phyloP scores from a whole-genome alignment of 2,888 invertebrate genomes.

The Autographa gamma region DNA sequence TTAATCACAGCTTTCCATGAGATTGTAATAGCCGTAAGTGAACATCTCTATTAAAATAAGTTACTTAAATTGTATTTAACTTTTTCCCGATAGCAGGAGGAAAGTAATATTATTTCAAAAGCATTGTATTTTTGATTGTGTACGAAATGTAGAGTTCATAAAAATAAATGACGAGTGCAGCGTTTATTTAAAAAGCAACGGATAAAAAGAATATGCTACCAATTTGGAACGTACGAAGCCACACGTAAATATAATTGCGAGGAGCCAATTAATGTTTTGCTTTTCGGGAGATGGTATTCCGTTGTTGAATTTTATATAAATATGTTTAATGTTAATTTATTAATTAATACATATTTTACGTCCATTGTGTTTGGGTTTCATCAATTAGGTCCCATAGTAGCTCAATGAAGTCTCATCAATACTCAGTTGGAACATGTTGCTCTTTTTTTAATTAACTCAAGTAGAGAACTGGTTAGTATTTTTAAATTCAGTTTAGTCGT shows the following conservation, averaged over 20 bases:
- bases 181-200: not conserved
- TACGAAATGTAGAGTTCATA: constrained; percentile 1
- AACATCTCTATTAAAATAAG: no score
- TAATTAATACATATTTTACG: constrained; percentile 1
- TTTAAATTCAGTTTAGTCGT: not conserved
- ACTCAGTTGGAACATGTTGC: not conserved
- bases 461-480: not conserved
- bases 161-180: constrained; percentile 4
- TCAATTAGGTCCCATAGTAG: not conserved
- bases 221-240: not conserved
- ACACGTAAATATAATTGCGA: not conserved
- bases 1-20: no score
- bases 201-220: not conserved
- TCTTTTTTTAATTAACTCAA: not conserved
- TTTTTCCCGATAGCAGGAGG: no score
- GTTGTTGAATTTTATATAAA: not conserved
- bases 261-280: constrained; percentile 2
- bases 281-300: constrained; percentile 1
- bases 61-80: not conserved
- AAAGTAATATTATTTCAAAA: not conserved
- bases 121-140: not conserved
- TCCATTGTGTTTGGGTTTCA: not conserved
- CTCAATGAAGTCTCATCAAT: not conserved
- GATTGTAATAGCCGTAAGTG: no score
- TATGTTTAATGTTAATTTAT: not conserved